These are phyloP conservation scores for Zoanthus gigantus DNA, from an alignment of 92 coral and sea anemone species.

Conservation along the genomic window DNA sequence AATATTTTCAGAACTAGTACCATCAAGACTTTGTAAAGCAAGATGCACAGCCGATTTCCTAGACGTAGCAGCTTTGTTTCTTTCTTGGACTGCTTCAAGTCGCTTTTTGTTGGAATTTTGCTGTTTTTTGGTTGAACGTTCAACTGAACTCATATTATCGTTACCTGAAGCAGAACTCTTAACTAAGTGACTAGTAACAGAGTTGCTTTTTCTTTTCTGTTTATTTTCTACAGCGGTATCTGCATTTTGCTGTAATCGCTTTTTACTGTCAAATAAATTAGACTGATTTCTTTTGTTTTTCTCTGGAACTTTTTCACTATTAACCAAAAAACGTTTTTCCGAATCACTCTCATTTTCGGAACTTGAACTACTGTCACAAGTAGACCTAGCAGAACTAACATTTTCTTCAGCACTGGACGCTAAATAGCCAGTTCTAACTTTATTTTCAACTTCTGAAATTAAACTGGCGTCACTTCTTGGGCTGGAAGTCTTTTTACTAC, in stretches of 20 bases:
- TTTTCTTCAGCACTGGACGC: neutral
- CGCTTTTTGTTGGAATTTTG: slow-evolving; percentile 78
- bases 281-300: neutral
- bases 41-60: slow-evolving; percentile 71
- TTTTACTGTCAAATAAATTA: neutral
- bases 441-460: neutral
- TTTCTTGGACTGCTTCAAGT: slow-evolving; percentile 79
- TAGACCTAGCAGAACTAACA: neutral
- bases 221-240: neutral
- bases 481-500: neutral
- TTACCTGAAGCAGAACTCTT: neutral
- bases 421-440: neutral
- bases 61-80: slow-evolving; percentile 48
- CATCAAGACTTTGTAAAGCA: slow-evolving; percentile 82
- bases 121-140: slow-evolving; percentile 49
- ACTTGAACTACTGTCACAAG: neutral
- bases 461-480: neutral
- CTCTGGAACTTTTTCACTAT: neutral
- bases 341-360: neutral
- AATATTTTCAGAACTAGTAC: slow-evolving; percentile 16
- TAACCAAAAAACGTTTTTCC: neutral
- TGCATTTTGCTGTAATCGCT: neutral
- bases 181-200: neutral
- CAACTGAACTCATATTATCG: neutral
- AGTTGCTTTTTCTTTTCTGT: neutral